Percentiles rank a stretch among this genome's conserved stretches.
Conservation (phyloP, 2,797 vertebrate species). For the Rallus crepitans region DNA sequence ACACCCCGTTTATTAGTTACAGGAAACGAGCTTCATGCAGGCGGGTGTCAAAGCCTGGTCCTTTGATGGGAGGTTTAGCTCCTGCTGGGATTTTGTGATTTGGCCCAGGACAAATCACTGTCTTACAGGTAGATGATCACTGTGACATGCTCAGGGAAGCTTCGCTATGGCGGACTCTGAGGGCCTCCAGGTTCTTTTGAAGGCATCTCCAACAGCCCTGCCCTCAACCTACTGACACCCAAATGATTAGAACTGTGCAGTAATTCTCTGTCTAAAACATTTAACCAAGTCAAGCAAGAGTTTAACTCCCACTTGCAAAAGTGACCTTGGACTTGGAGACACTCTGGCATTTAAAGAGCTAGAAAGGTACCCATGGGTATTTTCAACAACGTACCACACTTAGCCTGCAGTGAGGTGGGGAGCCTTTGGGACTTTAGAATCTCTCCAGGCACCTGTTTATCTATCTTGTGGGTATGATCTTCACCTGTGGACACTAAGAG, state of each 20-base stretch:
- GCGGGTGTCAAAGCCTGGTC: accelerated
- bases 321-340: not conserved
- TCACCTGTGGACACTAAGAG: not conserved
- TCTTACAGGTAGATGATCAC: not conserved
- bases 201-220: not conserved
- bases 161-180: not conserved
- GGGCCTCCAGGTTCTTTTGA: not conserved
- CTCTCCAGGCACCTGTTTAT: not conserved
- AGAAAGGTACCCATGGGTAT: not conserved
- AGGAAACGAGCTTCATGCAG: not conserved
- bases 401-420: not conserved
- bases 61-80: not conserved
- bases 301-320: not conserved
- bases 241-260: not conserved
- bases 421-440: not conserved
- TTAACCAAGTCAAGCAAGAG: not conserved
- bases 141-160: not conserved
- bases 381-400: not conserved
- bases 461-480: not conserved
- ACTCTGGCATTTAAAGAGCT: not conserved
- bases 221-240: not conserved
- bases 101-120: not conserved
- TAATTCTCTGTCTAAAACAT: not conserved
- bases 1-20: not conserved
- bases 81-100: not conserved